Percentiles rank a stretch among this genome's conserved stretches.
These are phyloP conservation scores for Seriola aureovittata DNA, from an alignment of 2,113 vertebrate species.

Conservation along the genomic window DNA sequence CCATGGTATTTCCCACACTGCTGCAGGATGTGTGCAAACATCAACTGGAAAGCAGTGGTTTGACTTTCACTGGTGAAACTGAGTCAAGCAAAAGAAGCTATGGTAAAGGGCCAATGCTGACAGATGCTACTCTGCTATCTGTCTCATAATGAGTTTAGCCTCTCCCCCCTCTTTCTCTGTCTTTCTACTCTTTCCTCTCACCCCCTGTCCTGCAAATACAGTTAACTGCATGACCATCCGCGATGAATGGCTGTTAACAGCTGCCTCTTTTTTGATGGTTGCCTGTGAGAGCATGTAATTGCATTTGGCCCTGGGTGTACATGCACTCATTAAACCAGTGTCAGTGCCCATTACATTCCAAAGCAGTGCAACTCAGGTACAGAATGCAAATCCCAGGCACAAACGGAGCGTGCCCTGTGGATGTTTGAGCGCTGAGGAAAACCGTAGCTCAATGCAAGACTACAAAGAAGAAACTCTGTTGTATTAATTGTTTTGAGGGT, in stretches of 20 bases:
- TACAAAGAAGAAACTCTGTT: neutral
- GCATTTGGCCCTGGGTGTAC: conserved; percentile 77
- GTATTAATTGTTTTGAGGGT: conserved; percentile 11
- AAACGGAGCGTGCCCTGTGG: conserved; percentile 9
- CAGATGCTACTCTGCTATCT: conserved; percentile 75
- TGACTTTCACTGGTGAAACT: conserved; percentile 69
- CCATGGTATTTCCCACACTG: conserved; percentile 67
- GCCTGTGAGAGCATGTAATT: conserved; percentile 81
- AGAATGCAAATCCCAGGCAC: conserved; percentile 59
- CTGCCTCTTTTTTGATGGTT: conserved; percentile 75
- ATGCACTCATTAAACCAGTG: conserved; percentile 78
- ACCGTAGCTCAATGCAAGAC: neutral
- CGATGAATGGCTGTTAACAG: conserved; percentile 73
- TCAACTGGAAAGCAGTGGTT: conserved; percentile 63
- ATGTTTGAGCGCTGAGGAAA: neutral
- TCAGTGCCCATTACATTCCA: conserved; percentile 79
- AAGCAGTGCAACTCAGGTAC: conserved; percentile 69
- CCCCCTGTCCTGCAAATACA: conserved; percentile 69
- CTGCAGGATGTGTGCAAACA: conserved; percentile 65
- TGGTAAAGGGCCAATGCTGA: conserved; percentile 71
- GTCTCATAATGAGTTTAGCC: conserved; percentile 72
- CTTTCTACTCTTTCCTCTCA: conserved; percentile 53
- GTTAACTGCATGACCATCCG: conserved; percentile 72
- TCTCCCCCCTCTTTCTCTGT: conserved; percentile 30
- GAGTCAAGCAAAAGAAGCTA: conserved; percentile 63